Conservation (phyloP, 2,888 invertebrate species). For the Lampropteryx suffumata region DNA sequence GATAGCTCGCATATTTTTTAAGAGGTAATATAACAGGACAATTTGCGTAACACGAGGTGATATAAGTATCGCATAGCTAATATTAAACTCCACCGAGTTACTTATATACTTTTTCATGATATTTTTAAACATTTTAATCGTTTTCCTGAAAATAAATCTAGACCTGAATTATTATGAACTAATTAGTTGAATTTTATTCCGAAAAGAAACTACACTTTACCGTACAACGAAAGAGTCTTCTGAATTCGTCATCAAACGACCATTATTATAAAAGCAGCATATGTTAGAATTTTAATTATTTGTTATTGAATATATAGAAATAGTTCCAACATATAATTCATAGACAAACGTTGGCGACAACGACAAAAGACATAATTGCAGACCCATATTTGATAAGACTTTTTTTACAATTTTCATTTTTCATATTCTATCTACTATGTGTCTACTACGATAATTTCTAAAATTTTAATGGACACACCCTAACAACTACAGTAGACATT, state of each 20-base stretch:
- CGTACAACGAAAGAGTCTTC: slow-evolving; percentile 22
- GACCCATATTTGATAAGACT: slow-evolving; percentile 18
- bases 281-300: background rate
- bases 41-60: slow-evolving; percentile 59
- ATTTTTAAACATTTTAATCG: slow-evolving; percentile 56
- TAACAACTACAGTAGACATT: slow-evolving; percentile 44
- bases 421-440: slow-evolving; percentile 46
- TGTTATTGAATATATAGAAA: slow-evolving; percentile 7
- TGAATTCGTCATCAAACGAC: slow-evolving; percentile 1
- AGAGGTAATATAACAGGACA: slow-evolving; percentile 63
- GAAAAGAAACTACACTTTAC: slow-evolving; percentile 63
- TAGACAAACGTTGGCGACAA: slow-evolving; percentile 14
- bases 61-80: slow-evolving; percentile 63
- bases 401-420: slow-evolving; percentile 37
- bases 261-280: slow-evolving; percentile 1
- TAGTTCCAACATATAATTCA: slow-evolving; percentile 14
- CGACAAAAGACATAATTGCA: slow-evolving; percentile 13
- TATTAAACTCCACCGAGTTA: slow-evolving; percentile 58
- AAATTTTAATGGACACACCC: slow-evolving; percentile 56
- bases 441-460: slow-evolving; percentile 42
- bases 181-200: slow-evolving; percentile 43
- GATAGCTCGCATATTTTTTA: slow-evolving; percentile 56
- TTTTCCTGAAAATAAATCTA: slow-evolving; percentile 43
- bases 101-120: slow-evolving; percentile 58
- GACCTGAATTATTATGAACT: slow-evolving; percentile 41